Evolutionary conservation across 2,797 vertebrate genomes (phyloP).

Genomic region (Acanthopagrus latus): DNA sequence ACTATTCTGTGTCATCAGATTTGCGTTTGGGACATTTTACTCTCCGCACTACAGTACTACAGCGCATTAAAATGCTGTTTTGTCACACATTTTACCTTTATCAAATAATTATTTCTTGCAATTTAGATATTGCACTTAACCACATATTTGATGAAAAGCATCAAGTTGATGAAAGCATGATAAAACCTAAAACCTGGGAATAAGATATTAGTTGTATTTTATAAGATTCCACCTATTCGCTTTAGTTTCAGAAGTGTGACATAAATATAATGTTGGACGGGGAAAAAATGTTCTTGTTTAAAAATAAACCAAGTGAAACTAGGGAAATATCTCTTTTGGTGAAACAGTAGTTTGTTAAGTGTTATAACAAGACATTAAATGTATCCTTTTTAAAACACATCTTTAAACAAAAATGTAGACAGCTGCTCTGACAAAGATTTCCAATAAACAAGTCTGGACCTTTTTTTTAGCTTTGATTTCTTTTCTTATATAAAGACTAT

Average conservation of each 20-base stretch:
- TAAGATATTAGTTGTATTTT: background rate
- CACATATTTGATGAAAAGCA: background rate
- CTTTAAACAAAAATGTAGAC: no score
- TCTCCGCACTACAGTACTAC: background rate
- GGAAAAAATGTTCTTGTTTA: background rate
- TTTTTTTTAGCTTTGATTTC: no score
- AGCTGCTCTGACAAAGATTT: no score
- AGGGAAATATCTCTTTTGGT: background rate
- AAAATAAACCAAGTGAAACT: slow-evolving; percentile 1
- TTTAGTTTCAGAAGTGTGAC: background rate
- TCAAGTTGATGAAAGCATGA: background rate
- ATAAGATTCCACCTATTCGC: background rate
- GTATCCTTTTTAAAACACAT: no score
- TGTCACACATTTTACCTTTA: no score
- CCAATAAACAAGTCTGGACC: no score
- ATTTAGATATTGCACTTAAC: no score
- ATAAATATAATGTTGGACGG: background rate
- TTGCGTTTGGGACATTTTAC: background rate
- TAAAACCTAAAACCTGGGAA: background rate
- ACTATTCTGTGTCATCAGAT: background rate
- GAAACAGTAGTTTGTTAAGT: background rate
- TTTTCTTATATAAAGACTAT: no score
- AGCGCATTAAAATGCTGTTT: no score
- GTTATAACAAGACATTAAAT: no score
- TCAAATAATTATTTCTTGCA: no score